Evolutionary conservation across 2,888 invertebrate genomes (phyloP), one percentile per base, ranked within the genome.

Genomic region (Zygaena filipendulae): DNA sequence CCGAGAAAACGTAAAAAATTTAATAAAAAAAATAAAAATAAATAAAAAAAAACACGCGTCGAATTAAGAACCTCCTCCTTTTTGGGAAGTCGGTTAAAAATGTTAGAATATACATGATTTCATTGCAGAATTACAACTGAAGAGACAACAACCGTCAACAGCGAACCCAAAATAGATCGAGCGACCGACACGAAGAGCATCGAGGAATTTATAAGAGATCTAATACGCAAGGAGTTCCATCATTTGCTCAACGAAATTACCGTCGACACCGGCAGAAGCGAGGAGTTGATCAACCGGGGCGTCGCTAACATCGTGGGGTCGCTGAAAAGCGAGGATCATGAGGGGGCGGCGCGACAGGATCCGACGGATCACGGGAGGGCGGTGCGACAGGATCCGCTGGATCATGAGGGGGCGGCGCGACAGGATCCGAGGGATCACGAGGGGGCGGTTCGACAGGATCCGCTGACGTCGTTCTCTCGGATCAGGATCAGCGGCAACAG

Each of bases 401-500:
- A 59, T 6, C 38, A 43, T 0, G 46, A 49, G 1, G 38, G 34
- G 25, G 35, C 40, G 1, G 9, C 29, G 2, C 61, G 43, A 23
- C 13, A 24, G 27, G 16, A 16, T 16, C 16, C 16, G 16, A 16
- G 7, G 3, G 61, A 59, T 6, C 38, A 43, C 0, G 46, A 49
- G 1, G 38, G 34, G 25, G 35, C 40, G 1, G 9, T 29, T 2
- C 61, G 43, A 23, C 66, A 53, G 25, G 67, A 69, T 3, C 23
- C 52, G 0, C 21, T 57, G 0, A 67, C 60, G 34, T 63, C 74
- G 0, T 74, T 71, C 35, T 79, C 77, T 0, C 44, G 66, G 7
- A 59, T 77, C 0, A 79, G 71, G 53, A 75, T 79, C 13, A 74
- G 68, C 11, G 77, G 75, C 1, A 79, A 75, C 32, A 75, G 74